Conservation (phyloP, 1,140 invertebrate species). For the Pygmarrhopalites habei region DNA sequence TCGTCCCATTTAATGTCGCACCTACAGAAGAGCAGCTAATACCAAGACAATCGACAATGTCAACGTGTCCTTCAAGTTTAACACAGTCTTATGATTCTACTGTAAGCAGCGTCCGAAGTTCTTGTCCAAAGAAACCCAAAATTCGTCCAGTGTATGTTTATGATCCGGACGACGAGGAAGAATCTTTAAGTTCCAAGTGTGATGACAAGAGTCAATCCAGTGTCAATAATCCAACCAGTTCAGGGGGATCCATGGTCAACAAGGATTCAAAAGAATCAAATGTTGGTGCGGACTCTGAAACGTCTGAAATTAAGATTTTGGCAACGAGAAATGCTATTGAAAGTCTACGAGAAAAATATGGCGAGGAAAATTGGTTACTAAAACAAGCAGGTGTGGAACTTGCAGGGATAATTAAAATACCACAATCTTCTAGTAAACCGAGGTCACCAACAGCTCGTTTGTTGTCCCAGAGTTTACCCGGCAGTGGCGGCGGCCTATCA, state of each 20-base stretch:
- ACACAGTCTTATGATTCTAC: slow-evolving; percentile 33
- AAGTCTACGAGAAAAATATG: slow-evolving; percentile 30
- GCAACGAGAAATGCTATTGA: slow-evolving; percentile 21
- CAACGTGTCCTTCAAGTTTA: slow-evolving; percentile 14
- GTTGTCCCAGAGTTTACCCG: neutral
- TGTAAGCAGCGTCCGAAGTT: slow-evolving; percentile 32
- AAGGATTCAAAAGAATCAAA: neutral
- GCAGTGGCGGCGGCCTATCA: neutral
- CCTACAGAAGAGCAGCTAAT: too few relatives aligned
- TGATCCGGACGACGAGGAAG: slow-evolving; percentile 9
- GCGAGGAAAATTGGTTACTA: slow-evolving; percentile 33
- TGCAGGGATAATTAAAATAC: slow-evolving; percentile 23
- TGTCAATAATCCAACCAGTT: neutral
- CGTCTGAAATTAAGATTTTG: slow-evolving; percentile 12
- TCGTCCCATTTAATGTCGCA: slow-evolving; percentile 18
- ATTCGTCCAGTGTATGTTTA: slow-evolving; percentile 29
- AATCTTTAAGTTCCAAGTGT: neutral
- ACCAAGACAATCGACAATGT: neutral
- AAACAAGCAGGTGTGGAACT: slow-evolving; percentile 31
- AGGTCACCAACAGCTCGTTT: neutral
- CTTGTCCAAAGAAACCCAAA: slow-evolving; percentile 37
- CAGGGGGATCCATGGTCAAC: too few relatives aligned
- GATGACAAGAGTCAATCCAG: neutral
- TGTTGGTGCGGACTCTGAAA: slow-evolving; percentile 2
- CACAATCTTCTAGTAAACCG: neutral